Evolutionary conservation across 2,797 vertebrate species (phyloP).

Genomic region (Tragelaphus oryx): DNA sequence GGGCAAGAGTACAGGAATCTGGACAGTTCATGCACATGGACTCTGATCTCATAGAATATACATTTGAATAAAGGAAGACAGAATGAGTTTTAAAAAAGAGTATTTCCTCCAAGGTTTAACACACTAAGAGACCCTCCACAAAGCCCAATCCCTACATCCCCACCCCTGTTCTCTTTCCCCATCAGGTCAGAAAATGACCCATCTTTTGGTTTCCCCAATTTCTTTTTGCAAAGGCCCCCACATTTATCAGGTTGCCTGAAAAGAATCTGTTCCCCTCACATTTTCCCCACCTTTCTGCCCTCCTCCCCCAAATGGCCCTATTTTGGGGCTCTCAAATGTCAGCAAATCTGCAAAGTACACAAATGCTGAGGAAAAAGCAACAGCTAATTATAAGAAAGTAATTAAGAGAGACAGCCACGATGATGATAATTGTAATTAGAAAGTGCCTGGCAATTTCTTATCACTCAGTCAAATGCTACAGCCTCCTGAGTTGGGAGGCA

Average conservation of each 20-base stretch:
- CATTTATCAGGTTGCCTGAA: background rate
- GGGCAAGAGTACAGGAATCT: background rate
- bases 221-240: background rate
- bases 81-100: background rate
- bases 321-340: conserved; percentile 73
- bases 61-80: background rate
- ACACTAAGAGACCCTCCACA: background rate
- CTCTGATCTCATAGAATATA: background rate
- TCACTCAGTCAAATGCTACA: conserved; percentile 45
- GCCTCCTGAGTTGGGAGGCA: conserved; percentile 42
- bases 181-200: background rate
- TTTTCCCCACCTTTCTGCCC: background rate
- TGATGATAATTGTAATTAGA: conserved; percentile 76
- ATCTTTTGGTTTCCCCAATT: background rate
- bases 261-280: background rate
- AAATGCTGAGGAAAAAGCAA: conserved; percentile 67
- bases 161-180: background rate
- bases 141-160: background rate
- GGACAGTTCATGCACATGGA: too few species aligned
- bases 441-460: conserved; percentile 68
- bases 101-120: background rate
- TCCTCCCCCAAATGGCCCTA: conserved; percentile 61
- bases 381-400: conserved; percentile 77
- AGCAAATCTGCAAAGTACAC: conserved; percentile 72
- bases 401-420: conserved; percentile 77